Base-by-base conservation (phyloP, 2,888 invertebrate species). In the Idaea biselata region DNA sequence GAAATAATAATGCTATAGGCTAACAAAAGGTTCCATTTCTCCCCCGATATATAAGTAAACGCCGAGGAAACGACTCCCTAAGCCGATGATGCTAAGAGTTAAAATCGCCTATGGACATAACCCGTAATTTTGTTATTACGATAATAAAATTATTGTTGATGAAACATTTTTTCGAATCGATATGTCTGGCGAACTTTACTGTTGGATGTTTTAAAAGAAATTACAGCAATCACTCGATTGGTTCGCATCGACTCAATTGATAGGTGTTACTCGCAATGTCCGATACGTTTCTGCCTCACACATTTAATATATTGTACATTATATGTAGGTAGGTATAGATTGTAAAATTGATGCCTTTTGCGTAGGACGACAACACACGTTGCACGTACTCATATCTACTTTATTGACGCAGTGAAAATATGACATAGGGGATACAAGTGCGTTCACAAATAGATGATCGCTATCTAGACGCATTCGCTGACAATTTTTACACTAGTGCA, bases 1-100 rank as follows among this genome's bases (percentile, higher is more conserved):
- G 89, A 92, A 91, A 92, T 92, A 92, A 92, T 92, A 92, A 92
- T 89, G 88, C 92, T 91, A 91, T 89, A 89, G 92, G 88, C 91
- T 87, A 92, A 92, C 92, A 92, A 92, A 91, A 92, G 92, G 89
- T 89, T 89, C 87, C 89, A 91, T 91, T 91, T 91, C 91, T 91
- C 91, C 92, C 91, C 82, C 83, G 82, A 86, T 85, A 87, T 82
- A 85, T 85, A 83, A 81, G 81, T 78, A 76, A 82, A 81, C 67
- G 82, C 65, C 77, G 76, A 79, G 80, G 83, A 76, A 89, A 87
- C 83, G 83, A 77, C 74, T 84, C 84, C 79, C 82, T 89, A 89
- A 85, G 68, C 72, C 72, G 70, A 71, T 72, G 75, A 74, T 70
- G 77, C 80, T 89, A 92, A 88, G 88, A 87, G 77, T 84, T 78